A percentile compares a stretch with the other conserved stretches of the same genome.
Evolutionary conservation across 2,888 invertebrate genomes (phyloP).

Genomic region (Tetropium fuscum): DNA sequence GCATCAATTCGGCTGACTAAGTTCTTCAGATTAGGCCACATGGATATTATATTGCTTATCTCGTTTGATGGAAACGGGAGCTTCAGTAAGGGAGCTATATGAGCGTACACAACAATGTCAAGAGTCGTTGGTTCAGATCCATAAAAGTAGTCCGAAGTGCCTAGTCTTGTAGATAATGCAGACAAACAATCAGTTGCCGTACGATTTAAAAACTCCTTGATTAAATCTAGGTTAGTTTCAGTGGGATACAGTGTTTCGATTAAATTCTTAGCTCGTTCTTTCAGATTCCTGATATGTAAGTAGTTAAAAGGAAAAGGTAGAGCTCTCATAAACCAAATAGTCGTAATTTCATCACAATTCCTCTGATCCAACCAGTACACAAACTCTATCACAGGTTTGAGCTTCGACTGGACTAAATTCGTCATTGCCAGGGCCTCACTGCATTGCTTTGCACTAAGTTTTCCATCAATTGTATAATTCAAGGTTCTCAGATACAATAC

Average conservation of each 20-base stretch:
- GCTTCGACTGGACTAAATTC: slow-evolving; percentile 80
- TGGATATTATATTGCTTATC: slow-evolving; percentile 53
- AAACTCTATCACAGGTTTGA: slow-evolving; percentile 86
- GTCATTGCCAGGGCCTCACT: slow-evolving; percentile 84
- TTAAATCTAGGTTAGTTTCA: slow-evolving; percentile 70
- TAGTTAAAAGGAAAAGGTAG: slow-evolving; percentile 89
- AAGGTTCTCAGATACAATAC: slow-evolving; percentile 55
- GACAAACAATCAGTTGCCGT: slow-evolving; percentile 57
- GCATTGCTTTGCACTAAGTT: slow-evolving; percentile 79
- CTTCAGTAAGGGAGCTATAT: slow-evolving; percentile 87
- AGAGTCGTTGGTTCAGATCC: slow-evolving; percentile 81
- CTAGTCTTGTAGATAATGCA: slow-evolving; percentile 70
- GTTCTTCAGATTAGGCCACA: slow-evolving; percentile 82
- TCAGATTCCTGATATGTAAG: slow-evolving; percentile 79
- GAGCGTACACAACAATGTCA: slow-evolving; percentile 91
- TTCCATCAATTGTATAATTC: slow-evolving; percentile 78
- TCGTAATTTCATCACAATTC: slow-evolving; percentile 83
- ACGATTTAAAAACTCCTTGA: slow-evolving; percentile 67
- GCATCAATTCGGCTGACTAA: slow-evolving; percentile 86
- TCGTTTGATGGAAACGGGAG: slow-evolving; percentile 82
- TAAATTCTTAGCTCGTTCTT: slow-evolving; percentile 72
- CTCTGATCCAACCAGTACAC: slow-evolving; percentile 86
- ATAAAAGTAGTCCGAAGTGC: slow-evolving; percentile 87
- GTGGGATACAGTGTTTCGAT: slow-evolving; percentile 75
- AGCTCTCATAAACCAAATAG: slow-evolving; percentile 86